Evolutionary conservation across 2,113 vertebrate genomes (phyloP).

Genomic region (Thryonomys swinderianus): DNA sequence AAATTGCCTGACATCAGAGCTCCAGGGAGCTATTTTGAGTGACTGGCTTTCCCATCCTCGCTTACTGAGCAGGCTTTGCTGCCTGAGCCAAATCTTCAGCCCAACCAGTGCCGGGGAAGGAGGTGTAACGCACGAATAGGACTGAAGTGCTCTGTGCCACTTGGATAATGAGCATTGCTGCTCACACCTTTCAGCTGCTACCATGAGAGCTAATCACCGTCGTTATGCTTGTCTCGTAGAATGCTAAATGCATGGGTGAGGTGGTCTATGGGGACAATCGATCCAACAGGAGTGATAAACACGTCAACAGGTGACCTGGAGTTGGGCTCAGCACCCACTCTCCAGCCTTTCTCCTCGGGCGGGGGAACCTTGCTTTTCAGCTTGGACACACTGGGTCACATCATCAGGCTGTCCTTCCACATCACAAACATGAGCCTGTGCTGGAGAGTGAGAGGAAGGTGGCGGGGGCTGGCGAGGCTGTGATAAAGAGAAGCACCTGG

Average conservation of each 20-base stretch:
- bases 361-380: background rate
- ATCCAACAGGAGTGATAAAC: background rate
- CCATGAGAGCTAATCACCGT: background rate
- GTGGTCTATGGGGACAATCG: background rate
- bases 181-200: constrained; percentile 12
- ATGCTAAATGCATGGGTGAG: constrained; percentile 17
- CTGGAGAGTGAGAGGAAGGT: background rate
- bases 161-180: constrained; percentile 40
- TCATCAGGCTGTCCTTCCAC: background rate
- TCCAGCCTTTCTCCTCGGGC: background rate
- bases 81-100: background rate
- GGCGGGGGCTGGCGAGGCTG: background rate
- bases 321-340: background rate
- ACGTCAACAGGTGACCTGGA: background rate
- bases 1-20: background rate
- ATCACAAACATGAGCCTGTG: background rate
- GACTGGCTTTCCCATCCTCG: background rate
- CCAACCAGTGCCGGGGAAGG: background rate
- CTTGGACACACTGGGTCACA: background rate
- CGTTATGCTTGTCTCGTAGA: constrained; percentile 21
- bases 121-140: background rate
- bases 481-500: background rate
- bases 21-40: background rate
- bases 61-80: background rate
- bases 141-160: background rate